Percentiles rank a stretch among this genome's conserved stretches.
These are phyloP conservation scores for Xylophagus ater DNA, from an alignment of 2,888 invertebrate genomes.

Conservation along the genomic window DNA sequence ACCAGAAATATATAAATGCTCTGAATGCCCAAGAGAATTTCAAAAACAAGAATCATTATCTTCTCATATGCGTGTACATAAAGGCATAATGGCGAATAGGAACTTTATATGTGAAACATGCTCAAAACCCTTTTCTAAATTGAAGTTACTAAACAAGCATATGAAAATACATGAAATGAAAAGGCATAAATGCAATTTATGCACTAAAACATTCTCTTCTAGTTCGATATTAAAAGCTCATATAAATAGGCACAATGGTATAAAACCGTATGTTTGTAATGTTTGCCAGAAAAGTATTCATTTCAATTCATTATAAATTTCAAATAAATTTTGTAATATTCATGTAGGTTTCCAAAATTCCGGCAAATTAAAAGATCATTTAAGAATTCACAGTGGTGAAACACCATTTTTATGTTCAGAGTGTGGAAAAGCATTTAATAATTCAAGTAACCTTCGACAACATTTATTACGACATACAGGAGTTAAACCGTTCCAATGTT, in stretches of 20 bases:
- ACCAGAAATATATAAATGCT: conserved; percentile 34
- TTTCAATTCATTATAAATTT: too few relatives aligned
- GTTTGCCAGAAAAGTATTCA: too few relatives aligned
- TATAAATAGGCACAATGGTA: conserved; percentile 39
- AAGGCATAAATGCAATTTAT: conserved; percentile 44
- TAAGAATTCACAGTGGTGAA: conserved; percentile 43
- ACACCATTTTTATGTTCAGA: conserved; percentile 45
- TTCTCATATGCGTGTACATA: conserved; percentile 35
- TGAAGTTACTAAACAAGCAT: conserved; percentile 40
- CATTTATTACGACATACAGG: conserved; percentile 46
- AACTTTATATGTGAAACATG: conserved; percentile 40
- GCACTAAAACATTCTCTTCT: conserved; percentile 46
- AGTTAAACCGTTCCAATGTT: conserved; percentile 43
- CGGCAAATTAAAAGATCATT: conserved; percentile 45
- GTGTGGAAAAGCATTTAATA: conserved; percentile 46
- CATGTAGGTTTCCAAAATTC: conserved; percentile 43
- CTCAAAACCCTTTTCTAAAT: conserved; percentile 37
- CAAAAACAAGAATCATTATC: conserved; percentile 42
- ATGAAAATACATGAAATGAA: conserved; percentile 44
- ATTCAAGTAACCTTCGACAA: conserved; percentile 46
- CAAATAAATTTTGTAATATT: too few relatives aligned
- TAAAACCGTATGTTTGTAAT: conserved; percentile 38
- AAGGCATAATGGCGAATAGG: conserved; percentile 23
- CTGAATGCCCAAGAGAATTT: conserved; percentile 44
- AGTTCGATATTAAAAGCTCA: conserved; percentile 47